Evolutionary conservation across 2,113 vertebrate genomes (phyloP), one percentile per base, ranked within the genome.

Genomic region (Jaculus jaculus): DNA sequence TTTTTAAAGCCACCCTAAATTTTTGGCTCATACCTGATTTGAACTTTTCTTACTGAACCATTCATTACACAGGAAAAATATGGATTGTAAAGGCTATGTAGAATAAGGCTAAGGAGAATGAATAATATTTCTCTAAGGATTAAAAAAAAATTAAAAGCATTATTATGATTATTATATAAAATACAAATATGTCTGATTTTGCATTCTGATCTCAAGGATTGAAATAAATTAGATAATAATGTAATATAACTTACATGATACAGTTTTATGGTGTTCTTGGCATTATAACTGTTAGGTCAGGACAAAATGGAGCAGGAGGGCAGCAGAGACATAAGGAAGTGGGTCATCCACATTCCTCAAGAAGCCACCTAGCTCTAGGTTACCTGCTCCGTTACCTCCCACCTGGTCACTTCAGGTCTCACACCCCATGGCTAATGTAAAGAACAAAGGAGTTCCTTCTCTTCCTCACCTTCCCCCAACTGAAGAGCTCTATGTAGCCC

Each of bases 181-280:
- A 84, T 84, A 34, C 2, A 91, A 90, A 66, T 78, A 83, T 34
- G 1, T 72, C 10, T 81, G 58, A 18, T 84, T 23, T 93, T 87
- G 1, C 84, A 75, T 37, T 4, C 81, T 66, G 89, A 95, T 96
- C 26, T 2, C 0, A 95, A 84, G 42, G 26, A 10, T 7, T 65
- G 79, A 85, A 69, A 78, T 89, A 42, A 51, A 77, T 77, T 82
- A 86, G 13, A 61, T 84, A 32, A 87, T 89, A 74, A n/a, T 13
- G 54, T 86, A 65, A 15, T 83, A 24, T 77, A 34, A 20, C 28
- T 37, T 71, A 61, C 47, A 85, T 79, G 21, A 18, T 79, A 68
- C 91, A 42, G 30, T 89, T 84, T 23, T 80, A 34, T 0, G 18
- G 54, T 91, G 96, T 96, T 80, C 17, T 26, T 23, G 66, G 2